These are phyloP conservation scores for Rhaphigaster nebulosa DNA, from an alignment of 2,888 invertebrate species.

Conservation along the genomic window DNA sequence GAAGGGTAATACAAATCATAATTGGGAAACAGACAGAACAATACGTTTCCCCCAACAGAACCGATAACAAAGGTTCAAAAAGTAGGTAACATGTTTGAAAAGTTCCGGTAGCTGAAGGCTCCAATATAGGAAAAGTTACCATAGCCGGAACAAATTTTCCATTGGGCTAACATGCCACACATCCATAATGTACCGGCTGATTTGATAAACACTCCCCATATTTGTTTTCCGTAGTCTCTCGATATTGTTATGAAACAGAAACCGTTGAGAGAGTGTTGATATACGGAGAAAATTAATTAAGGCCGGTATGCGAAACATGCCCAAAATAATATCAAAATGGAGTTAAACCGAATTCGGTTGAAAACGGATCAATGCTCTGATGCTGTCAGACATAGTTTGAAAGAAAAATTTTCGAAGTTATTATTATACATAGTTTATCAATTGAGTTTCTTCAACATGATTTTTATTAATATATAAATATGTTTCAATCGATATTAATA, in stretches of 20 bases:
- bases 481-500: too few species aligned
- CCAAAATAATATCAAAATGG: background rate
- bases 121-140: slow-evolving; percentile 9
- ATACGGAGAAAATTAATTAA: background rate
- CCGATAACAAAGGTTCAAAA: background rate
- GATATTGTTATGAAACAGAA: background rate
- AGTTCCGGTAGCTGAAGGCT: background rate
- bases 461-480: too few species aligned
- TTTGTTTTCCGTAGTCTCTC: background rate
- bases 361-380: background rate
- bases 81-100: background rate
- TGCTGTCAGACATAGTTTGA: too few species aligned
- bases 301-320: background rate
- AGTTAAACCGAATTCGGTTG: background rate
- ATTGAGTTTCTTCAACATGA: too few species aligned
- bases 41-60: background rate
- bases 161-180: background rate
- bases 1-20: background rate
- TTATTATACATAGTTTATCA: too few species aligned
- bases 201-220: background rate
- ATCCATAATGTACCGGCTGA: background rate
- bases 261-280: background rate
- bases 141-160: background rate
- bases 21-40: background rate
- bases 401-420: too few species aligned